Conservation (phyloP, 2,113 vertebrate species). For the Tyto alba region DNA sequence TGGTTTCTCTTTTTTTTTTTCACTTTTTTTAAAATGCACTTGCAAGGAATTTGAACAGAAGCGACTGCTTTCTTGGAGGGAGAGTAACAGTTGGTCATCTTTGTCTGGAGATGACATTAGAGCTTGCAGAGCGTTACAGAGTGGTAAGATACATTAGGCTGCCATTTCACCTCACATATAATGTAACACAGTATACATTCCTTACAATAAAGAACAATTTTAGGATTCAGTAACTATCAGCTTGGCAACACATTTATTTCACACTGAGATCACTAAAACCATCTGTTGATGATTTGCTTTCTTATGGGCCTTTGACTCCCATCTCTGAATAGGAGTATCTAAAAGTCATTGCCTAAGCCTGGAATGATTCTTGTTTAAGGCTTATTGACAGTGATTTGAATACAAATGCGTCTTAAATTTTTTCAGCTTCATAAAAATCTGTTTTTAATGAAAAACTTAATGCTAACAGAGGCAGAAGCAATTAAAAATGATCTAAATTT, state of each 20-base stretch:
- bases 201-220: background rate
- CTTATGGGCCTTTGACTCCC: background rate
- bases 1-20: background rate
- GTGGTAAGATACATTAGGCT: background rate
- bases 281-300: conserved; percentile 67
- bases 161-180: background rate
- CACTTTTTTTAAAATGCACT: background rate
- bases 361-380: conserved; percentile 6
- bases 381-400: conserved; percentile 1
- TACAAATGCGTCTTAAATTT: conserved; percentile 31
- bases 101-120: background rate
- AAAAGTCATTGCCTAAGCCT: background rate
- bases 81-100: background rate
- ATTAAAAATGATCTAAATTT: background rate
- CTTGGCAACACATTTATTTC: conserved; percentile 44
- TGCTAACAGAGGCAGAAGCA: background rate
- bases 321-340: conserved; percentile 20
- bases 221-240: conserved; percentile 16
- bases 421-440: background rate
- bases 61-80: background rate
- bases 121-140: background rate
- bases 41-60: background rate
- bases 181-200: conserved; percentile 1
- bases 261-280: background rate
- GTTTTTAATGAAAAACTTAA: background rate